Base-by-base conservation (phyloP, 2,113 vertebrate genomes). In the Vanacampus margaritifer region DNA sequence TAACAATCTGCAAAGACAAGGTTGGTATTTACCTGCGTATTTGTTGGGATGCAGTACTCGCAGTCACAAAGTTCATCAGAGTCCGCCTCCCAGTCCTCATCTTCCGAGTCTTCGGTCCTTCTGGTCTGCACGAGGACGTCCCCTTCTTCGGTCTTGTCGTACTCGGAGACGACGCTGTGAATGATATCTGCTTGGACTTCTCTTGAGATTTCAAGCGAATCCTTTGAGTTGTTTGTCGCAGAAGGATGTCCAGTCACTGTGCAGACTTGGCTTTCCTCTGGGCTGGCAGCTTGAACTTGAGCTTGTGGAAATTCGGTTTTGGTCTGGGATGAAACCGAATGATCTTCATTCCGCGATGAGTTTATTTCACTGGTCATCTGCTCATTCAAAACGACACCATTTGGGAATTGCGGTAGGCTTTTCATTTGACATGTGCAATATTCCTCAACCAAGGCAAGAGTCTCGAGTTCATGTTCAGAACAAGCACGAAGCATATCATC, bases 31-130 rank as follows among this genome's bases (percentile, higher is more conserved):
- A 91, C 90, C 90, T 92, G 83, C 28, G 88, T 84, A 59, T 23
- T 26, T 17, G 87, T 79, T 6, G 86, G 86, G 60, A 85, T 64
- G 87, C 91, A 92, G 87, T 90, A 82, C 53, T 91, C 86, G 78
- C 91, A 92, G 51, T 91, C 88, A 74, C 91, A 92, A 51, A 6
- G 3, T 23, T 89, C 88, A 7, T 23, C n/a, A 66, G 67, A 78
- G 13, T 90, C 88, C 1, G 90, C 81, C 0, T 91, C 91, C 23
- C 82, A 83, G 65, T 78, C 72, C 43, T 88, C 88, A 36, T 91
- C 88, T 1, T 91, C 89, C n/a, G 67, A 84, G 21, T 83, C 82
- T 11, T 87, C 70, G 43, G 64, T 24, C 37, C 54, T 37, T 43
- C n/a, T 58, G 21, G 2, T 50, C 48, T n/a, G 48, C 6, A 0